A percentile compares a stretch with the other conserved stretches of the same genome.
Conservation (phyloP, 2,888 invertebrate species). For the Poecilus cupreus region DNA sequence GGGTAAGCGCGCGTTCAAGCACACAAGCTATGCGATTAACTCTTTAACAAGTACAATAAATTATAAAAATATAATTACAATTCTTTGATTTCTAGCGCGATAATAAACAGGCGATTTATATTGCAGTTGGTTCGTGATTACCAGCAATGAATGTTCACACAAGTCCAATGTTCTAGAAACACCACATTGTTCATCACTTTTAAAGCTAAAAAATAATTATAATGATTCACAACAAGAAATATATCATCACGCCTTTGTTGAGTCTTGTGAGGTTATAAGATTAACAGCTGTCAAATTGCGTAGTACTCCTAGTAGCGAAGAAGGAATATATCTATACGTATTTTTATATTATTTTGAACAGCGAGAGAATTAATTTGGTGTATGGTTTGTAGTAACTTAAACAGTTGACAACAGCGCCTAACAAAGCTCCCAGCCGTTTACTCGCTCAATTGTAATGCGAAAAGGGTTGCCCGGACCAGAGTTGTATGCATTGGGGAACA, state of each 20-base stretch:
- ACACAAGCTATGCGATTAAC: conserved; percentile 32
- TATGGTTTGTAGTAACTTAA: no score
- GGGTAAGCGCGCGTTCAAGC: conserved; percentile 35
- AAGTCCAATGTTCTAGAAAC: conserved; percentile 4
- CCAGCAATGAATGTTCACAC: neutral
- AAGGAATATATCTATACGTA: no score
- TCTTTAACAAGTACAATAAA: conserved; percentile 34
- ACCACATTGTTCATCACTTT: neutral
- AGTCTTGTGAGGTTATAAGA: no score
- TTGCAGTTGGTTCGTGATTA: conserved; percentile 18
- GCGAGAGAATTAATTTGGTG: no score
- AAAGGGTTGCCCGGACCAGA: neutral
- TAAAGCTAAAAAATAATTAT: neutral
- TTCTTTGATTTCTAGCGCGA: conserved; percentile 11
- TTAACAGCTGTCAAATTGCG: no score
- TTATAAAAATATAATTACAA: conserved; percentile 44
- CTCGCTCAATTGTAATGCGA: no score
- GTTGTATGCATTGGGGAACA: neutral
- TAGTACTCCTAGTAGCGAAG: no score
- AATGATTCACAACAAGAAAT: neutral
- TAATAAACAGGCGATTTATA: conserved; percentile 20
- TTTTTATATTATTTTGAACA: no score
- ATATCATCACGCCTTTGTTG: no score
- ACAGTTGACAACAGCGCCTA: no score
- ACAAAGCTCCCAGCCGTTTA: no score